These are phyloP conservation scores for Byasa hedistus DNA, from an alignment of 2,888 invertebrate genomes.

Conservation along the genomic window DNA sequence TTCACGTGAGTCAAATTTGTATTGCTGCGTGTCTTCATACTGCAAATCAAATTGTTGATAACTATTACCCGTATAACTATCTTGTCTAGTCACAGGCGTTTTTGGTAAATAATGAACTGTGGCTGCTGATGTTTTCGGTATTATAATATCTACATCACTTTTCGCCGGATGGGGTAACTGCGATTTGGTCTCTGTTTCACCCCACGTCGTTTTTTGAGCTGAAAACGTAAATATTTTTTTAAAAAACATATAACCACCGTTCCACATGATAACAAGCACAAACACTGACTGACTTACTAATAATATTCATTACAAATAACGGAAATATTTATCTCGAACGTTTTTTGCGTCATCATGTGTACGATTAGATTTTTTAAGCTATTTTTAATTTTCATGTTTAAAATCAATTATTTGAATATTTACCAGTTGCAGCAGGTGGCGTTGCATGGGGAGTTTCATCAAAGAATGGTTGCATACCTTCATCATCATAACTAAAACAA, in stretches of 20 bases:
- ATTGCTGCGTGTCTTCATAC: conserved; percentile 45
- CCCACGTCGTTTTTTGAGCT: conserved; percentile 74
- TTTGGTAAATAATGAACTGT: conserved; percentile 60
- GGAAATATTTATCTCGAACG: conserved; percentile 61
- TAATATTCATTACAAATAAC: conserved; percentile 34
- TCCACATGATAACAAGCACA: conserved; percentile 21
- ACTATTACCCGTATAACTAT: conserved; percentile 47
- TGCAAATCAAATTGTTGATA: conserved; percentile 54
- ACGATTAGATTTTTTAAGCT: conserved; percentile 35
- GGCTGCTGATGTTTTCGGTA: conserved; percentile 59
- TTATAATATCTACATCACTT: conserved; percentile 57
- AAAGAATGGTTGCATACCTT: conserved; percentile 76
- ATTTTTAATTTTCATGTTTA: conserved; percentile 45
- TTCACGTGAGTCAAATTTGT: conserved; percentile 40
- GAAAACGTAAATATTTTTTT: conserved; percentile 49
- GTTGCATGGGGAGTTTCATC: conserved; percentile 76
- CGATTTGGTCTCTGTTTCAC: conserved; percentile 59
- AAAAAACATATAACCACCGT: conserved; percentile 34
- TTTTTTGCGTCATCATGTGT: conserved; percentile 2
- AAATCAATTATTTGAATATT: conserved; percentile 26
- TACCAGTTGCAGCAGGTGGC: conserved; percentile 70
- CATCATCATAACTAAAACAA: conserved; percentile 66
- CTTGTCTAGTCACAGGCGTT: conserved; percentile 56
- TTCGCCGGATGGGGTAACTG: conserved; percentile 65
- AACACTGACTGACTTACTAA: conserved; percentile 32